Evolutionary conservation across 2,797 vertebrate genomes (phyloP), one percentile per base, ranked within the genome.

Genomic region (Sphaeramia orbicularis): DNA sequence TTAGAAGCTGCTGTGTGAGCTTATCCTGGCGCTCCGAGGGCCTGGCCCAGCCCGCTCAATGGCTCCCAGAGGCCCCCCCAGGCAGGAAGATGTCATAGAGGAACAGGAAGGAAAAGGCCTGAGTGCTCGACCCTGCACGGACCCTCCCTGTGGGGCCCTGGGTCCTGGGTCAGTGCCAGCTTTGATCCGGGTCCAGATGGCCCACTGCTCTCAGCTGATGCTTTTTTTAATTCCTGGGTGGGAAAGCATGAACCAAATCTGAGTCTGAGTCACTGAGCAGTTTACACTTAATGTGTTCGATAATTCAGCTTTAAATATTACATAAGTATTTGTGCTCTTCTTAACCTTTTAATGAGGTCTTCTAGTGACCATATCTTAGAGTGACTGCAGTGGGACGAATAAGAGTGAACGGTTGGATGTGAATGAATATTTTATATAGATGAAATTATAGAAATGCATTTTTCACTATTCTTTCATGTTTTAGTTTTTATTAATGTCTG

Each of bases 11-110:
- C 82, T 81, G 78, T 61, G 66, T 81, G 85, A 83, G 59, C 76
- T 80, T 76, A 81, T 84, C 73, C 69, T 81, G 80, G 53, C 68
- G 61, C 56, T 70, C 61, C 2, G 8, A 63, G 49, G 74, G 52
- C 69, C 63, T 1, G 35, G 49, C 0, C 54, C 78, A 86, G 72
- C 84, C 67, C 55, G n/a, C 42, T 79, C 71, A 85, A 88, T 76
- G 84, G 70, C 78, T 89, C 87, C 87, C 88, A 73, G 48, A 70
- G 87, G 87, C 37, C 54, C 41, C 59, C 44, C 14, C 38, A 93
- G 93, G 95, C 95, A 96, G 95, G 95, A 96, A 96, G 95, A 95
- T 96, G 94, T 96, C 94, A 94, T 94, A 93, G 92, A 85, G 92
- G 91, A 92, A 94, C 94, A 94, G 96, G 95, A 96, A 96, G 95